Evolutionary conservation across 2,888 invertebrate genomes (phyloP), one percentile per base, ranked within the genome.

Genomic region (Prosopocoilus inquinatus): DNA sequence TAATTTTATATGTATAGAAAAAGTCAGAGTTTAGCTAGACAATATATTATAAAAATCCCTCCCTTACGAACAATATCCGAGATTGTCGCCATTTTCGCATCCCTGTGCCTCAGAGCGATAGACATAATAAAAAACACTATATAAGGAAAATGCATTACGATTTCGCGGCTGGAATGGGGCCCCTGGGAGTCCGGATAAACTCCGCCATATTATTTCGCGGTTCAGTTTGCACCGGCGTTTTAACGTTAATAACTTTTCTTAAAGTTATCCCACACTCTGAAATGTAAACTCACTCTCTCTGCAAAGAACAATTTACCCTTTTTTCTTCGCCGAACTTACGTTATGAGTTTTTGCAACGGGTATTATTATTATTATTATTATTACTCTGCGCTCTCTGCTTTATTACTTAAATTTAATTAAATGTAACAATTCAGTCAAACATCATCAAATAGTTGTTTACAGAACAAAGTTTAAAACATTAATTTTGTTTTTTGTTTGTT

Each of bases 81-180:
- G 74, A 76, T 76, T 75, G 76, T 73, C 73, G 72, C 71, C 72
- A 71, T 75, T 74, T 72, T 70, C 71, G 66, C 66, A 66, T 68
- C 66, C 64, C 64, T 65, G 64, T 64, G 69, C 64, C 64, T 59
- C 69, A 32, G 45, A 44, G 66, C 75, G 73, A 75, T 75, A 75
- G 75, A 75, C 72, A 74, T 75, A 77, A 76, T 76, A 75, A 76
- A 76, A 76, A 75, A 73, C 71, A 71, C 74, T 75, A 72, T 76
- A 77, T 77, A 77, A 76, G 76, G 76, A 77, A 77, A 77, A 77
- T 74, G 76, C 77, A 77, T 77, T 77, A 76, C 76, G 73, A 77
- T 75, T 76, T 69, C 73, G 72, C 70, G 69, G 65, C 61, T 64
- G 69, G 70, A 77, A 77, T 76, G 76, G 72, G 64, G 63, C 76